Conservation (phyloP, 2,797 vertebrate genomes). For the Falco rusticolus region DNA sequence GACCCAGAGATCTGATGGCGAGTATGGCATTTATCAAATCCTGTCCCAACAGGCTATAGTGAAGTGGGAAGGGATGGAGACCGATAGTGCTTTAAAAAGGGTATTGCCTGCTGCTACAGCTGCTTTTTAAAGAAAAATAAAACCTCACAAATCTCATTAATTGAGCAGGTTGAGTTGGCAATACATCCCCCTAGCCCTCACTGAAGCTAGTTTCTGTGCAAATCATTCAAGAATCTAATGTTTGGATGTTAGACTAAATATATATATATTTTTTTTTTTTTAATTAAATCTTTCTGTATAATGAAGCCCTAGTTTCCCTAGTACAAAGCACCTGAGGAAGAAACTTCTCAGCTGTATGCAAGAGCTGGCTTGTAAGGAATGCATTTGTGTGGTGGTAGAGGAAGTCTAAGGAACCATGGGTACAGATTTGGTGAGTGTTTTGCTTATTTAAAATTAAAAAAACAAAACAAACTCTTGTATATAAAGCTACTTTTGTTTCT, state of each 20-base stretch:
- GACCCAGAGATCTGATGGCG: neutral
- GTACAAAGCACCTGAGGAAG: neutral
- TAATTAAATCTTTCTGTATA: neutral
- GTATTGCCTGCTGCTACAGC: neutral
- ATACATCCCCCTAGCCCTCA: neutral
- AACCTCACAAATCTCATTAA: neutral
- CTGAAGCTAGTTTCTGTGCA: neutral
- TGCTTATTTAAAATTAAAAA: neutral
- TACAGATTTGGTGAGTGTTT: slow-evolving; percentile 14
- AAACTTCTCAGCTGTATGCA: neutral
- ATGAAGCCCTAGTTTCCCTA: neutral
- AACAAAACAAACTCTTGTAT: neutral
- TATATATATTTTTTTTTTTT: neutral
- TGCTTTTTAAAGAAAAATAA: neutral
- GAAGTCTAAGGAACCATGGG: neutral
- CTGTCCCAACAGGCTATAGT: neutral
- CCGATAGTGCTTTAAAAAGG: neutral
- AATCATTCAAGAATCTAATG: neutral
- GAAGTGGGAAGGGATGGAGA: neutral
- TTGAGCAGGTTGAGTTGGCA: neutral
- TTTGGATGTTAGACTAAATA: neutral
- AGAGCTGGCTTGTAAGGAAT: neutral
- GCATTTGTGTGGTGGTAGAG: neutral
- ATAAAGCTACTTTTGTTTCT: neutral
- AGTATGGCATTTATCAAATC: neutral